phyloP scores from a whole-genome alignment of 2,797 vertebrate genomes.

The Phoxinus dragarum region DNA sequence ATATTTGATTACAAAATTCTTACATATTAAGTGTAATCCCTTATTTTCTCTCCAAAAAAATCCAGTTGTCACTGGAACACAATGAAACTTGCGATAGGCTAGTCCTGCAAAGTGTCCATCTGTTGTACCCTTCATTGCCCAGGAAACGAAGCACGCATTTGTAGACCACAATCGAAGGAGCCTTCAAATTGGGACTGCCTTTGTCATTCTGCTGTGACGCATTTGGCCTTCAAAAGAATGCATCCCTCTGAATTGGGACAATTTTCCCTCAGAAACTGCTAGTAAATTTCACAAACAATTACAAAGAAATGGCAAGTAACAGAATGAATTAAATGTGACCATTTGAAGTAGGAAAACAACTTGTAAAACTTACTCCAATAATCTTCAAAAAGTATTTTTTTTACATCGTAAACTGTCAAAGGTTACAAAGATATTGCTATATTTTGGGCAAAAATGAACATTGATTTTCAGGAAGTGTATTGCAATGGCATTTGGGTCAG shows the following conservation, averaged over 20 bases:
- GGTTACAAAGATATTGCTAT: background rate
- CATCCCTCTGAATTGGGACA: background rate
- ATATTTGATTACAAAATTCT: too few relatives aligned
- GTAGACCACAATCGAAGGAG: accelerated
- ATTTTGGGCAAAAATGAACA: background rate
- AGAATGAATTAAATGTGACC: background rate
- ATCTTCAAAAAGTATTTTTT: background rate
- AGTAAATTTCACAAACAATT: background rate
- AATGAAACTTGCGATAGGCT: background rate
- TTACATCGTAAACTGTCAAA: background rate
- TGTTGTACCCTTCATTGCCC: background rate
- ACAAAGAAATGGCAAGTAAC: background rate
- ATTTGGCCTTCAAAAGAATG: background rate
- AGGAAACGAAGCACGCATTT: background rate
- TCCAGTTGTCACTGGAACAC: background rate
- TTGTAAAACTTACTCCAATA: background rate
- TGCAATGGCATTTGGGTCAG: background rate
- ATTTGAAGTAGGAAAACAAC: background rate
- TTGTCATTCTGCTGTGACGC: background rate
- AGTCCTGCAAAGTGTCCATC: background rate
- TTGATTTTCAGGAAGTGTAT: background rate
- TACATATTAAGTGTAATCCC: background rate
- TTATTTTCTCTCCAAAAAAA: background rate
- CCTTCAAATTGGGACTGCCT: background rate
- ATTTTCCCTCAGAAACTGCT: background rate